Evolutionary conservation across 2,888 invertebrate genomes (phyloP).

Genomic region (Leptinotarsa rubiginosa): DNA sequence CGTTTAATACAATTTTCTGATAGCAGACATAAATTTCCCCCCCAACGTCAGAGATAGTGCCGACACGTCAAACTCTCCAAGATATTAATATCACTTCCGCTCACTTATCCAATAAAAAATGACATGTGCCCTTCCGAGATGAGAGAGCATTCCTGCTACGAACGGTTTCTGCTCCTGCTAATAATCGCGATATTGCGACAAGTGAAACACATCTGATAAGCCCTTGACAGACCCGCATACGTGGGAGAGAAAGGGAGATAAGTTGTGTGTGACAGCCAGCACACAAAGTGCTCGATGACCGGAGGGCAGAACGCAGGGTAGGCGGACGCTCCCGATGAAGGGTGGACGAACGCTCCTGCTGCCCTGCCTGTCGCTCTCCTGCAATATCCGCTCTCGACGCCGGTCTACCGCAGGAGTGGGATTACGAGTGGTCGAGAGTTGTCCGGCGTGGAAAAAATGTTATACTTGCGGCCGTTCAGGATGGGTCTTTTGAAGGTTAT

Average conservation of each 20-base stretch:
- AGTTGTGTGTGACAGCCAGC: constrained; percentile 33
- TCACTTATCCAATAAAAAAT: constrained; percentile 53
- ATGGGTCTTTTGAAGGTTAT: constrained; percentile 10
- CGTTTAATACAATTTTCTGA: constrained; percentile 43
- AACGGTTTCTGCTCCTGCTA: constrained; percentile 43
- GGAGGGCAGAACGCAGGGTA: constrained; percentile 33
- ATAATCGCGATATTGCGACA: constrained; percentile 59
- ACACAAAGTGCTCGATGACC: constrained; percentile 45
- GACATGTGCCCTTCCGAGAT: constrained; percentile 35
- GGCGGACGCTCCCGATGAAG: background rate
- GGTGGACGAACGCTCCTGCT: background rate
- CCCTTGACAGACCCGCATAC: constrained; percentile 39
- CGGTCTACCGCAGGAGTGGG: constrained; percentile 45
- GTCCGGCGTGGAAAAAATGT: constrained; percentile 22
- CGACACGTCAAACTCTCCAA: constrained; percentile 43
- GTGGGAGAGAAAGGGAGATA: constrained; percentile 20
- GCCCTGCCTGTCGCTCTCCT: constrained; percentile 4
- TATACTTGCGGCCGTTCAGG: constrained; percentile 3
- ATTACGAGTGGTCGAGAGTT: constrained; percentile 29
- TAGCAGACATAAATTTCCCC: constrained; percentile 52
- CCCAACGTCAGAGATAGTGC: constrained; percentile 36
- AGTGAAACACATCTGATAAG: constrained; percentile 58
- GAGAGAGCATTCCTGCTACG: constrained; percentile 27
- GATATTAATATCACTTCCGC: constrained; percentile 52
- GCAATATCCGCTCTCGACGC: constrained; percentile 52